Evolutionary conservation across 1,140 invertebrate genomes (phyloP), one percentile per base, ranked within the genome.

Genomic region (Danaus plexippus): DNA sequence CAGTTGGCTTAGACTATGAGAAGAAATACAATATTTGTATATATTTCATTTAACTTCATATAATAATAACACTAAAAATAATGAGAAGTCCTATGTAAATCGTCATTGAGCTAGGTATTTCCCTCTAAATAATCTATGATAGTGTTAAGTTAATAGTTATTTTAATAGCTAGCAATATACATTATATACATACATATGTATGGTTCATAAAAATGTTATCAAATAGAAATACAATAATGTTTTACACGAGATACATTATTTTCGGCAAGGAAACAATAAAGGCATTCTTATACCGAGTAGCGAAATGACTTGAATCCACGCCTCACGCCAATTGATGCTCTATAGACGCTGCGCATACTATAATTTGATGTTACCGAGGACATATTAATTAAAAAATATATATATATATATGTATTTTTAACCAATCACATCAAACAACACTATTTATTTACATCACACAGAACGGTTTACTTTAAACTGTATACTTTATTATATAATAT

Each of bases 1-100:
- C 90, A 0, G 92, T 94, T 18, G 91, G 90, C 46, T 88, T 89
- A 57, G 88, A 90, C 91, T 92, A 80, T 41, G 84, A 85, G 66
- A 57, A 59, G 49, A 48, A 32, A 32, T 3, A 32, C 22, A 32
- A 32, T 32, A 32, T 32, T 32, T 32, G 1, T 32, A 7, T 32
- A 22, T 32, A 32, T 4, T 32, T 7, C 1, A 32, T 7, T 32
- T 3, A 15, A 15, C 22, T 2, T 32, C 22, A 32, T 32, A 32
- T 32, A 32, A 32, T 32, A 32, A 32, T 32, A 6, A 32, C 7
- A 32, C 7, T 32, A 32, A 32, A 32, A 32, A 32, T 32, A 32
- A 32, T 32, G 22, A 32, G 7, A 32, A 32, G 1, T 32, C 22
- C 22, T 32, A 8, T 32, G 5, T 4, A 32, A 32, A 32, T 32